Evolutionary conservation across 1,140 invertebrate species (phyloP), one percentile per base, ranked within the genome.

Genomic region (Drosophila saltans): DNA sequence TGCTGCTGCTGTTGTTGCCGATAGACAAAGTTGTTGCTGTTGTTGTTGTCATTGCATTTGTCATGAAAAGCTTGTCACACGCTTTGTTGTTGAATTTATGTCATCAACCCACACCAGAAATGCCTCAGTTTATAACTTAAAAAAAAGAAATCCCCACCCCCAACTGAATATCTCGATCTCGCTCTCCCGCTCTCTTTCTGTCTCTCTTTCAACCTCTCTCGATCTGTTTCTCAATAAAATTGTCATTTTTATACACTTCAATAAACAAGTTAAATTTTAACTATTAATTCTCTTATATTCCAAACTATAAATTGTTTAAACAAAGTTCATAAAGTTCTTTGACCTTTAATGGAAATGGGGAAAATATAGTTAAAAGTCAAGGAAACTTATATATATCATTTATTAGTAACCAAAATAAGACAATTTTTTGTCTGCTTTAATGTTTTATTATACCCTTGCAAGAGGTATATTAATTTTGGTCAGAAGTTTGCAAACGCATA

Each of bases 1-100:
- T 68, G 66, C 67, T 65, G 36, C 56, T 66, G 40, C 45, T 36
- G 56, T 9, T 58, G 59, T 52, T 52, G 52, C 10, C 65, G n/a
- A 3, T 48, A 16, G 16, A 16, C 16, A 16, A 16, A 16, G 67
- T 45, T 72, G 30, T 40, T 64, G 48, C 39, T 62, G 67, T 64
- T 61, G 71, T 40, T 80, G 62, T 77, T 69, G 73, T 73, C 79
- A 78, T 72, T 86, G 82, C 81, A 85, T 68, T 80, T 88, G 83
- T 86, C 83, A 86, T 86, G 67, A 88, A 70, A 77, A 83, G 83
- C 80, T 75, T 83, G 84, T 79, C 76, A 66, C 69, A 69, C 65
- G 69, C 78, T 78, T 59, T 78, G 64, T 73, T 73, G 69, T 39
- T 62, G 24, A 77, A 78, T 77, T 78, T 78, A 78, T 78, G 75